Evolutionary conservation across 2,797 vertebrate species (phyloP).

Genomic region (Cyclura pinguis): DNA sequence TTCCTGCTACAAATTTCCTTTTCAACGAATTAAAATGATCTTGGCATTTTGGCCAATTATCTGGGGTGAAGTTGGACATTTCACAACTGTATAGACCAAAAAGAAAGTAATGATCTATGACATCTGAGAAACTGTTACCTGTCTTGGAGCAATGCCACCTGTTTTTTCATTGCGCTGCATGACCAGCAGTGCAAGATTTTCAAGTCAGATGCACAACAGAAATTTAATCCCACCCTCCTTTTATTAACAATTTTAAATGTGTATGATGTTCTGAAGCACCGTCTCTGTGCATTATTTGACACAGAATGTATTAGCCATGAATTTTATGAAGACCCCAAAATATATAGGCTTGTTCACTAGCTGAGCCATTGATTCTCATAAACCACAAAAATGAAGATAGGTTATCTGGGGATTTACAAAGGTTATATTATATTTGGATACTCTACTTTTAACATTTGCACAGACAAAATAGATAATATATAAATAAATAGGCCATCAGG

Average conservation of each 20-base stretch:
- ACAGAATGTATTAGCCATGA: conserved; percentile 3
- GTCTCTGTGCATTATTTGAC: background rate
- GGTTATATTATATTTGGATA: background rate
- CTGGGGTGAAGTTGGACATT: background rate
- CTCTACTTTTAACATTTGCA: background rate
- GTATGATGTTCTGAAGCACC: background rate
- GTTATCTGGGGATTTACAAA: background rate
- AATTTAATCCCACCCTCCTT: background rate
- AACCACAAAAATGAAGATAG: no score
- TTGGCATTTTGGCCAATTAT: background rate
- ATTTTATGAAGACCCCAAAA: background rate
- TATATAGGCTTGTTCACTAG: background rate
- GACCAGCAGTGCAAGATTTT: background rate
- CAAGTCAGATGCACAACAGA: background rate
- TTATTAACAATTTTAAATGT: conserved; percentile 30
- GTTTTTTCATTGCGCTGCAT: background rate
- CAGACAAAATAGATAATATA: background rate
- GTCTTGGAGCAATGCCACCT: fast-evolving
- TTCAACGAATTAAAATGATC: background rate
- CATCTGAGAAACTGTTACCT: background rate
- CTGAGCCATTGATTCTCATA: no score
- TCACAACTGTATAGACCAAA: background rate
- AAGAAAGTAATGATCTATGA: background rate
- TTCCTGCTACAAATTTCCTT: background rate
- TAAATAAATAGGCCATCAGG: background rate